Evolutionary conservation across 2,888 invertebrate genomes (phyloP).

Genomic region (Xylota sylvarum): DNA sequence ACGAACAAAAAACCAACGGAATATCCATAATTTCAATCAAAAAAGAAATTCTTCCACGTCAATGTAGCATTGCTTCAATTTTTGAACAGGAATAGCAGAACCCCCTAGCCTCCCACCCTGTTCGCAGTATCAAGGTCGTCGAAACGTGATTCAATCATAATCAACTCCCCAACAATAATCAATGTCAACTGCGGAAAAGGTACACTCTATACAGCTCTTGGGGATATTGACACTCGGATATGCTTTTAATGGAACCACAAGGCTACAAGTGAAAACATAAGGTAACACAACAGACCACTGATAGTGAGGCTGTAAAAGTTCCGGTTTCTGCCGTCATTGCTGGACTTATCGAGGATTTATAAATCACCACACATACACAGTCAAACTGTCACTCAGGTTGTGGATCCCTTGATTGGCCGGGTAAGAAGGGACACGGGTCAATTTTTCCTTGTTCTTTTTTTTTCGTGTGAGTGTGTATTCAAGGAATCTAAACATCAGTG

Average conservation of each 20-base stretch:
- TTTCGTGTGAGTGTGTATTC: background rate
- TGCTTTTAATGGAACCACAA: constrained; percentile 47
- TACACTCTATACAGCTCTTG: constrained; percentile 8
- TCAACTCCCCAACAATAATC: constrained; percentile 20
- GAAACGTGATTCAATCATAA: constrained; percentile 60
- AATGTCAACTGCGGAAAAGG: constrained; percentile 21
- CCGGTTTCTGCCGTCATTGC: constrained; percentile 55
- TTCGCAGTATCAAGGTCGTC: constrained; percentile 56
- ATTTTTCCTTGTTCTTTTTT: constrained; percentile 4
- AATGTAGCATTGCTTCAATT: background rate
- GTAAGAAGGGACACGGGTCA: constrained; percentile 9
- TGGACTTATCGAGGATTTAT: constrained; percentile 65
- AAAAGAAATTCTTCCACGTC: background rate
- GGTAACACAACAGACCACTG: background rate
- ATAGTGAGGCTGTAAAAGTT: constrained; percentile 31
- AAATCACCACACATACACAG: constrained; percentile 36
- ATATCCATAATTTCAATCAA: constrained; percentile 40
- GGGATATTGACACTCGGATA: constrained; percentile 9
- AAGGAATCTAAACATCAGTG: constrained; percentile 21
- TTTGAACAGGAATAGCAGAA: constrained; percentile 1
- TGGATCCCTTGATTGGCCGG: constrained; percentile 34
- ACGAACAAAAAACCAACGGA: background rate
- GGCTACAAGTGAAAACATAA: constrained; percentile 24
- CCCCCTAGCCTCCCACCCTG: background rate
- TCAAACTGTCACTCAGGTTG: constrained; percentile 18